Percentiles rank a stretch among this genome's conserved stretches.
phyloP scores from a whole-genome alignment of 2,888 invertebrate genomes.

The Lottia gigantea region DNA sequence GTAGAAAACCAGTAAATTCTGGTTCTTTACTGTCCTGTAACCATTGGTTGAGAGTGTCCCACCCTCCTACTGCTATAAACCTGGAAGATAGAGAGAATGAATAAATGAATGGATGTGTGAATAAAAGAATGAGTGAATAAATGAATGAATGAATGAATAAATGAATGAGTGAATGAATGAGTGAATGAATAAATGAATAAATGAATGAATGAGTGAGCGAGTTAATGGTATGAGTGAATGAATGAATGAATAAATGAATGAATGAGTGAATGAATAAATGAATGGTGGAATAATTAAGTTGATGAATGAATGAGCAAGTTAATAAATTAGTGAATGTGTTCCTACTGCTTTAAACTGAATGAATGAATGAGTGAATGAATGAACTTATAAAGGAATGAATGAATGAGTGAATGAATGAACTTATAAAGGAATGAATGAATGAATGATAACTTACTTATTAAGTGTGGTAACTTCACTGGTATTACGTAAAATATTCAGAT shows the following conservation, averaged over 20 bases:
- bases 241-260: neutral
- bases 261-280: too few species aligned
- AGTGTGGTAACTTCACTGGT: slow-evolving; percentile 82
- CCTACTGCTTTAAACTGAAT: too few species aligned
- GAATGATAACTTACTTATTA: slow-evolving; percentile 74
- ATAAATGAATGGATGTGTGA: too few species aligned
- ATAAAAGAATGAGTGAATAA: too few species aligned
- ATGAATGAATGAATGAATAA: too few species aligned
- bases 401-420: neutral
- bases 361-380: neutral
- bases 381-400: neutral
- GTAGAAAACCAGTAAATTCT: slow-evolving; percentile 87
- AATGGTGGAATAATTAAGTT: too few species aligned
- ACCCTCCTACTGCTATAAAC: slow-evolving; percentile 91
- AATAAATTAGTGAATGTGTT: too few species aligned
- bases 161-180: too few species aligned
- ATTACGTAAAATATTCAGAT: slow-evolving; percentile 89
- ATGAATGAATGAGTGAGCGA: too few species aligned
- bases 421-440: too few species aligned
- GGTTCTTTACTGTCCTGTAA: slow-evolving; percentile 85
- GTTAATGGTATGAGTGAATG: too few species aligned
- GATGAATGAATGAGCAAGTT: too few species aligned
- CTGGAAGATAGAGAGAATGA: slow-evolving; percentile 63
- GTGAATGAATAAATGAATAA: neutral
- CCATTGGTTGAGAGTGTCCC: slow-evolving; percentile 92